Percentiles rank a stretch among this genome's conserved stretches.
Conservation (phyloP, 1,140 invertebrate species). For the Ephestia elutella region DNA sequence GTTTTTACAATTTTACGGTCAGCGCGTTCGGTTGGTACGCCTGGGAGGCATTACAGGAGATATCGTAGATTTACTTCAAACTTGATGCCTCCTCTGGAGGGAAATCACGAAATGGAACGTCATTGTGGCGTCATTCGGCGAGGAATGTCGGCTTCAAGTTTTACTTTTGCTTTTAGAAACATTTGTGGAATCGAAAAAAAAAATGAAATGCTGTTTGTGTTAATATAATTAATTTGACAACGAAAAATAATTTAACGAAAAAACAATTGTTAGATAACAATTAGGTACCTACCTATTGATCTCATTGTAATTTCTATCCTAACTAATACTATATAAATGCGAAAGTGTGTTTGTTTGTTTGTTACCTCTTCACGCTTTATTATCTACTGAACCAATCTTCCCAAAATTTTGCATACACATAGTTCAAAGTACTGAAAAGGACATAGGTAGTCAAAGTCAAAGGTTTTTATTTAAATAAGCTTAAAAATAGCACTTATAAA, state of each 20-base stretch:
- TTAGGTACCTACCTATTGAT: no score
- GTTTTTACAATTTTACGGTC: conserved; percentile 35
- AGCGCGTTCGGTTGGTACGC: conserved; percentile 40
- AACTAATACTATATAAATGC: no score
- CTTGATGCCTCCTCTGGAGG: conserved; percentile 55
- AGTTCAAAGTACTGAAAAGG: no score
- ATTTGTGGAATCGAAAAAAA: background rate
- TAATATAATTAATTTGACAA: background rate
- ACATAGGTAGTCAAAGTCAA: no score
- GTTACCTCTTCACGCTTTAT: no score
- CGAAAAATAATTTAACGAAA: background rate
- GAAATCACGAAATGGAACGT: conserved; percentile 52
- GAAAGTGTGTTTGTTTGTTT: no score
- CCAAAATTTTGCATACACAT: no score
- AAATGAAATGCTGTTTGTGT: background rate
- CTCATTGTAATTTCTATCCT: no score
- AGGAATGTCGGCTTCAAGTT: background rate
- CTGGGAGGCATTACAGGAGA: conserved; percentile 58
- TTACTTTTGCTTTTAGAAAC: background rate
- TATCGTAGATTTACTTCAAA: conserved; percentile 65
- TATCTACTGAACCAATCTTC: no score
- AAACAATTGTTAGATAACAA: no score
- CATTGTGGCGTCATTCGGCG: conserved; percentile 41
- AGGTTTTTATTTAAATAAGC: no score
- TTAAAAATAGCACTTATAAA: no score